Conservation (phyloP, 2,888 invertebrate species). For the Morinoia aosen region DNA sequence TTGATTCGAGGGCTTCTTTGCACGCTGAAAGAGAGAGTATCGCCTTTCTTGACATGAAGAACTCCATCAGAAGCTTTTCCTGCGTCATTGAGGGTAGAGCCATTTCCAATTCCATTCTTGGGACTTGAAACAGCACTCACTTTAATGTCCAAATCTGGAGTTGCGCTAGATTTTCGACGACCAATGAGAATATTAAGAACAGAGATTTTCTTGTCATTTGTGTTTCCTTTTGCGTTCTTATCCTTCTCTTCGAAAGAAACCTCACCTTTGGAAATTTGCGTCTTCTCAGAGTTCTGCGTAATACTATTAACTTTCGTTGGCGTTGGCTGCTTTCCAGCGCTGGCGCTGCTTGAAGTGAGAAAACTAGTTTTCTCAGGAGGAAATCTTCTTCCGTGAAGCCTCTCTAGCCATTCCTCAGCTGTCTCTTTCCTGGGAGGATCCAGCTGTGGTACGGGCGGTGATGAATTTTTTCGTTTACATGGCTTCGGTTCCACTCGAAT, state of each 20-base stretch:
- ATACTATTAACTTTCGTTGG: background rate
- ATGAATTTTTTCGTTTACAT: background rate
- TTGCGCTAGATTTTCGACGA: background rate
- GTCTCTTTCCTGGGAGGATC: background rate
- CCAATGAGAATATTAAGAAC: conserved; percentile 12
- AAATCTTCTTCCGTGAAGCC: background rate
- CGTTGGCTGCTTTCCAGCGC: background rate
- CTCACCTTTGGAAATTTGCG: background rate
- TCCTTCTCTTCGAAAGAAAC: background rate
- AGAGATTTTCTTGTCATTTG: background rate
- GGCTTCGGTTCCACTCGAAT: background rate
- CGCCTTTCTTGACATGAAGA: background rate
- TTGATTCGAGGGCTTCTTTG: background rate
- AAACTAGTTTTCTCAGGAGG: background rate
- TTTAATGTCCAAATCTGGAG: background rate
- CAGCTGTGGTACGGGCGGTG: background rate
- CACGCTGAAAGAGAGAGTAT: background rate
- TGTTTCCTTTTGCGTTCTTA: background rate
- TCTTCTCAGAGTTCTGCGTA: background rate
- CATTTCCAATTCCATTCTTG: background rate
- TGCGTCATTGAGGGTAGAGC: background rate
- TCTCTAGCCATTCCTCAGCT: conserved; percentile 20
- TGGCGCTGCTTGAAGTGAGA: background rate
- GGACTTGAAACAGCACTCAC: background rate
- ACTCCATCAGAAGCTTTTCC: background rate